Percentiles rank a stretch among this genome's conserved stretches.
phyloP scores from a whole-genome alignment of 1,140 invertebrate species.

The Drosophila guanche region DNA sequence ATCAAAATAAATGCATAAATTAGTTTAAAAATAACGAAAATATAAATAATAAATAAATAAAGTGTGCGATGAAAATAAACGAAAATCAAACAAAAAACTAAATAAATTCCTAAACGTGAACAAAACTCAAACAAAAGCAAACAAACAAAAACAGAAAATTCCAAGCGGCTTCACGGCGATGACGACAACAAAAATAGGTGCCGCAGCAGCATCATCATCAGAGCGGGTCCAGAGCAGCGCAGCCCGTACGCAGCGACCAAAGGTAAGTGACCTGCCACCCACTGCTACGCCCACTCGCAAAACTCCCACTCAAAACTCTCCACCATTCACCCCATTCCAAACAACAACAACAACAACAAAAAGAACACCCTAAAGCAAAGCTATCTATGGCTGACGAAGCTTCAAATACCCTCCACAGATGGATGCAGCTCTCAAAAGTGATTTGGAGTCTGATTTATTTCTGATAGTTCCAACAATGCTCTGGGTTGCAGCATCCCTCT shows the following conservation, averaged over 20 bases:
- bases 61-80: neutral
- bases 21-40: neutral
- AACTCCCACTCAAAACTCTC: neutral
- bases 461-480: no score
- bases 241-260: constrained; percentile 44
- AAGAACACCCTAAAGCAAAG: no score
- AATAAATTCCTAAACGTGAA: constrained; percentile 7
- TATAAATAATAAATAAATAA: constrained; percentile 12
- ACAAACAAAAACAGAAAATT: constrained; percentile 24
- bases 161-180: constrained; percentile 27
- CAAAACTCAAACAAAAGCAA: constrained; percentile 9
- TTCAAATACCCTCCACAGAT: no score
- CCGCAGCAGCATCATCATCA: neutral
- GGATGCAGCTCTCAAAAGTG: no score
- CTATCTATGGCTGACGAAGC: no score
- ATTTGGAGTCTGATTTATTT: no score
- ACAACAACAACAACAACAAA: no score
- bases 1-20: constrained; percentile 10
- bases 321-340: neutral
- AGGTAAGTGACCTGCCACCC: constrained; percentile 71
- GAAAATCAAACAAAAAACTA: constrained; percentile 8
- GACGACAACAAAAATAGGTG: constrained; percentile 3
- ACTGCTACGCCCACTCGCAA: no score
- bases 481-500: no score
- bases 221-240: constrained; percentile 18